A percentile compares a stretch with the other conserved stretches of the same genome.
These are phyloP conservation scores for Chaetophractus vellerosus DNA, from an alignment of 2,797 vertebrate genomes.

Conservation along the genomic window DNA sequence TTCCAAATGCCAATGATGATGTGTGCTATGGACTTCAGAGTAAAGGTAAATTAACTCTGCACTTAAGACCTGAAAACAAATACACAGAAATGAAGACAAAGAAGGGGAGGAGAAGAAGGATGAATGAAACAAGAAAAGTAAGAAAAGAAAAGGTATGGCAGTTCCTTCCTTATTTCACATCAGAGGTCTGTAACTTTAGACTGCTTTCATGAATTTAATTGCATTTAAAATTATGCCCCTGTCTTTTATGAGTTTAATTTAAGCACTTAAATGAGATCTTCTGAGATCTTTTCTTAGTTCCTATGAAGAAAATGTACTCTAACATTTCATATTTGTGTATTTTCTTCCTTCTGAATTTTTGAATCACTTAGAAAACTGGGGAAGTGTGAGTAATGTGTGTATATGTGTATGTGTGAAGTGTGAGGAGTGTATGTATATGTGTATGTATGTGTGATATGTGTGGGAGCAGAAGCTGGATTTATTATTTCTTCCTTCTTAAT, in stretches of 20 bases:
- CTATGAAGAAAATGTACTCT: constrained; percentile 65
- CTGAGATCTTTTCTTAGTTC: background rate
- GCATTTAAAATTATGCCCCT: background rate
- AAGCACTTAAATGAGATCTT: constrained; percentile 29
- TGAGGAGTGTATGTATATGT: background rate
- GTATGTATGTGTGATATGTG: background rate
- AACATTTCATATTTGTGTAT: constrained; percentile 8
- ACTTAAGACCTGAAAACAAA: too few species aligned
- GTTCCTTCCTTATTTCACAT: constrained; percentile 43
- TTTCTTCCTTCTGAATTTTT: constrained; percentile 42
- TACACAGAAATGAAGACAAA: too few species aligned
- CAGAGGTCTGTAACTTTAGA: background rate
- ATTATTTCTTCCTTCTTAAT: constrained; percentile 73
- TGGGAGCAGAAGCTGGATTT: constrained; percentile 1
- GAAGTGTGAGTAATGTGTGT: background rate
- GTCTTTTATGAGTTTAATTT: background rate
- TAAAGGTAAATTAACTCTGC: too few species aligned
- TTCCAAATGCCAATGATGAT: background rate
- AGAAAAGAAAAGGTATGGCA: background rate
- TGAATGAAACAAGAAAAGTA: background rate
- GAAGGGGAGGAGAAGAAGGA: too few species aligned
- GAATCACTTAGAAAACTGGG: constrained; percentile 21
- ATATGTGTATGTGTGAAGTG: too few species aligned
- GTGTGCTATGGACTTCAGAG: background rate
- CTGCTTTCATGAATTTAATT: background rate